Base-by-base conservation (phyloP, 2,797 vertebrate genomes). In the Leptatherina wallacei region DNA sequence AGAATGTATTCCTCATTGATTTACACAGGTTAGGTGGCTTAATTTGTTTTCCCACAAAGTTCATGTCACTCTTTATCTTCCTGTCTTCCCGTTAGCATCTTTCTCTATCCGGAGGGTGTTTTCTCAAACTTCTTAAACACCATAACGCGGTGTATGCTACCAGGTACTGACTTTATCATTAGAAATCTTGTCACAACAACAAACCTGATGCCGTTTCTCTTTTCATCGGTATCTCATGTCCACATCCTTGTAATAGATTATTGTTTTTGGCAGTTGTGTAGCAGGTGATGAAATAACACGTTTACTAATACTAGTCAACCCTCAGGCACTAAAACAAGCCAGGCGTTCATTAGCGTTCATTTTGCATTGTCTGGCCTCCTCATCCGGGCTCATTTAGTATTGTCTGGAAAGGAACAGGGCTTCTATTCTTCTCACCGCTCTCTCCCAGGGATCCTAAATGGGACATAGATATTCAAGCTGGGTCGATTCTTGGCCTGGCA, bases 391-490 rank as follows among this genome's bases (percentile, higher is more conserved):
- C 44, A 61, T 79, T 89, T 71, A 63, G 82, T 78, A 87, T 87
- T 89, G 88, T 92, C 88, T 87, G 71, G 52, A 51, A 12, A 68
- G 59, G 68, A 92, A 92, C 91, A 92, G 91, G 80, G 88, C 73
- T 33, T 64, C 90, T 81, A 89, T 91, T 93, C 87, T 94, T 85
- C 69, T 60, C 72, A 13, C 64, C 55, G 35, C 61, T 65, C 83
- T 86, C 81, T 86, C 85, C 71, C 84, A 83, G 80, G 82, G 81
- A 88, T 88, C 74, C 87, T 86, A 88, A 91, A 91, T 88, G 82
- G 89, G 86, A 88, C 88, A 76, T 84, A 71, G 91, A 92, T 91
- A 93, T 89, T 88, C 88, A 83, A 93, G 85, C 84, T 42, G 68
- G 83, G 88, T 85, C 42, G 62, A 73, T 88, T 85, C 65, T 88